Conservation (phyloP, 2,113 vertebrate species). For the Chaetorhynchus papuensis region DNA sequence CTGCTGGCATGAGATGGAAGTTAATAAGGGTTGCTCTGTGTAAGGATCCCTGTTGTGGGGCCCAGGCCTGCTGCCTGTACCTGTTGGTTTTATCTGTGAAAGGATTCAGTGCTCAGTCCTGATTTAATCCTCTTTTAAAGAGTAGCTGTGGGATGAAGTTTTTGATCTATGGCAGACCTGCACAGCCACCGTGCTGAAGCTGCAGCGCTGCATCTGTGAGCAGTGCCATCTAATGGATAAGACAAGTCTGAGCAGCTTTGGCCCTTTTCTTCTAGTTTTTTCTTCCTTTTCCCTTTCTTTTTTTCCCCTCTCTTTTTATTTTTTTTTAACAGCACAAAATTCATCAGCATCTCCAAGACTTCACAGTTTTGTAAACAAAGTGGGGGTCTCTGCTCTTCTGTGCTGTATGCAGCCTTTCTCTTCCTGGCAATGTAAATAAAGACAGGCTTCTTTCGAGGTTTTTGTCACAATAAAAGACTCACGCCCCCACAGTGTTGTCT, state of each 20-base stretch:
- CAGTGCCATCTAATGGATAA: slow-evolving; percentile 43
- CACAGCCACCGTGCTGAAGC: not conserved
- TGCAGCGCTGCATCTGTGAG: not conserved
- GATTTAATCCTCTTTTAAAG: not conserved
- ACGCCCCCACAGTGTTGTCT: accelerated
- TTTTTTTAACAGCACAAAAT: accelerated
- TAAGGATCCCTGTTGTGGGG: not conserved
- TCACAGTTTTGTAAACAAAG: not conserved
- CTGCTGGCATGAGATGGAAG: accelerated
- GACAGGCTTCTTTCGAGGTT: not conserved
- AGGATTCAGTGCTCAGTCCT: not conserved
- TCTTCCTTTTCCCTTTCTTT: not conserved
- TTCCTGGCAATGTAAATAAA: not conserved
- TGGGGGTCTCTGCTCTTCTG: not conserved
- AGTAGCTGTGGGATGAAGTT: not conserved
- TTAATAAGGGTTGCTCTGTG: not conserved
- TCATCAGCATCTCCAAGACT: not conserved
- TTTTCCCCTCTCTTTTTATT: not conserved
- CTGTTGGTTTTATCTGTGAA: not conserved
- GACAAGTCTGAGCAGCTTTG: not conserved
- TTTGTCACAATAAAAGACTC: not conserved
- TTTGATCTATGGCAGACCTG: not conserved
- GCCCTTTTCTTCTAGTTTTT: not conserved
- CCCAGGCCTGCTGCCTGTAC: not conserved
- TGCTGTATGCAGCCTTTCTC: not conserved